phyloP scores from a whole-genome alignment of 1,140 invertebrate genomes.

The Polyergus mexicanus region DNA sequence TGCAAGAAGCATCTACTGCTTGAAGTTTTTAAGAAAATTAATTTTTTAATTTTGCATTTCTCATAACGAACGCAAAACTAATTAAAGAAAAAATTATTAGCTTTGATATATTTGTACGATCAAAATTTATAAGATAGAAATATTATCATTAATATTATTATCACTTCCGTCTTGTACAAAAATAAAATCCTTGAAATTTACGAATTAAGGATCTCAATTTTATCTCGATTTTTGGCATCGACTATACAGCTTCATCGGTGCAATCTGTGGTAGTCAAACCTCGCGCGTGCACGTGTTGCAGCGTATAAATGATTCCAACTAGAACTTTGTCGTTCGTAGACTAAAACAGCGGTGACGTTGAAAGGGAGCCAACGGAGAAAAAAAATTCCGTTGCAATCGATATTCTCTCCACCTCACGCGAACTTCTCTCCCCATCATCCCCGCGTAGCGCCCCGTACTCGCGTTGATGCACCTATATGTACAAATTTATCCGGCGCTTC shows the following conservation, averaged over 20 bases:
- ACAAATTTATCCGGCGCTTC: slow-evolving; percentile 45
- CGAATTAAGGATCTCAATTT: background rate
- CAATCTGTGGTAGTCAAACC: slow-evolving; percentile 27
- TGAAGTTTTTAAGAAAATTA: slow-evolving; percentile 1
- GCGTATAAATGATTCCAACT: slow-evolving; percentile 48
- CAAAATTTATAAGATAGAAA: background rate
- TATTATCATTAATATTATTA: background rate
- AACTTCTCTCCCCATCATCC: background rate
- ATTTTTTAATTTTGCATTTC: background rate
- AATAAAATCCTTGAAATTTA: background rate
- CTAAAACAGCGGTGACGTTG: slow-evolving; percentile 14
- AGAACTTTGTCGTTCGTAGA: slow-evolving; percentile 1
- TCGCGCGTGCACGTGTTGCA: slow-evolving; percentile 42
- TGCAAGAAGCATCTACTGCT: no score
- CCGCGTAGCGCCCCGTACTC: background rate
- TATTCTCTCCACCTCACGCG: slow-evolving; percentile 28
- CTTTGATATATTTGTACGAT: background rate
- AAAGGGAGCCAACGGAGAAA: slow-evolving; percentile 18
- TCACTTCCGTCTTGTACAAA: background rate
- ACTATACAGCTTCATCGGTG: slow-evolving; percentile 38
- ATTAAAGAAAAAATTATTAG: background rate
- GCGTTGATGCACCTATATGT: slow-evolving; percentile 38
- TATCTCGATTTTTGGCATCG: background rate
- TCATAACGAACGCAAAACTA: background rate
- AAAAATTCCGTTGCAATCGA: slow-evolving; percentile 34